Conservation (phyloP, 2,797 vertebrate genomes). For the Xiphophorus birchmanni region DNA sequence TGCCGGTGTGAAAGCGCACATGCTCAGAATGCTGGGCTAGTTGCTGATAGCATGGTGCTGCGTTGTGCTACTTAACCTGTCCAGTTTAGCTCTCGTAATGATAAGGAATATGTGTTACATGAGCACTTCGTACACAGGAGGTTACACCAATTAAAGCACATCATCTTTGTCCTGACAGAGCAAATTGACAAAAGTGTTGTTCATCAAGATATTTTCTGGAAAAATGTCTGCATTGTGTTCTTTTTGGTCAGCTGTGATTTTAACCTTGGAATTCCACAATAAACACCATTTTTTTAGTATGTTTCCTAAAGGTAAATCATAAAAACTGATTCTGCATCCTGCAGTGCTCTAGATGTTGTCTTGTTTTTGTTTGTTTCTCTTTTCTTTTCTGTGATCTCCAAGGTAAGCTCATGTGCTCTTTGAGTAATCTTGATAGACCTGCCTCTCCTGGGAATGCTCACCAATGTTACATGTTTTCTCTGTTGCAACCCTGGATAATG, state of each 20-base stretch:
- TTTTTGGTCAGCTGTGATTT: background rate
- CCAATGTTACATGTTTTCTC: background rate
- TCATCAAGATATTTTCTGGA: background rate
- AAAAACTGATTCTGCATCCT: background rate
- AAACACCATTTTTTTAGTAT: background rate
- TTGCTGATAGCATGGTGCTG: too few species aligned
- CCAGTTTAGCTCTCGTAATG: too few species aligned
- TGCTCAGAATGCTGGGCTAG: too few species aligned
- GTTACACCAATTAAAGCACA: background rate
- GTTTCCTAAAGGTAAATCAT: background rate
- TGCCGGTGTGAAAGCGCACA: too few species aligned
- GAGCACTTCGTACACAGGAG: too few species aligned
- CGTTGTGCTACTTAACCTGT: too few species aligned
- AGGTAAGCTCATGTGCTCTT: background rate
- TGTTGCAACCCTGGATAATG: background rate
- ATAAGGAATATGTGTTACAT: too few species aligned
- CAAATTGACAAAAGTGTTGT: background rate
- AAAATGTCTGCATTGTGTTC: background rate
- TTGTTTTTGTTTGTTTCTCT: background rate
- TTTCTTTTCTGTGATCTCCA: background rate
- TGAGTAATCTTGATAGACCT: background rate
- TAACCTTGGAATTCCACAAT: background rate
- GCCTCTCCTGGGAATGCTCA: conserved; percentile 3
- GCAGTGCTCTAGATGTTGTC: background rate
- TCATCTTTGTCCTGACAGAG: background rate